A percentile compares a stretch with the other conserved stretches of the same genome.
phyloP scores from a whole-genome alignment of 2,113 vertebrate genomes.

The Tenrec ecaudatus region DNA sequence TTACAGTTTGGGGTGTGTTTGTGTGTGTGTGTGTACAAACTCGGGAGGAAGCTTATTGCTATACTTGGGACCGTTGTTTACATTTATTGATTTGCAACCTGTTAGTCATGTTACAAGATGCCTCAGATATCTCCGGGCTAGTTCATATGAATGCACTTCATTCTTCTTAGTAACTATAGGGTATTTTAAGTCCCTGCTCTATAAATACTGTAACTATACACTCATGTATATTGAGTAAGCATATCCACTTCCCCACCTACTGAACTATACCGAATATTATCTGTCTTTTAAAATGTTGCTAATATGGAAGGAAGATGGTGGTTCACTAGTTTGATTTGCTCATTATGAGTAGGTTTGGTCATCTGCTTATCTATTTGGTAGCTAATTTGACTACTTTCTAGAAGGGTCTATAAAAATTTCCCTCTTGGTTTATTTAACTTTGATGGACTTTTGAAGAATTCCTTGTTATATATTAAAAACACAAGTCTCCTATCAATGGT shows the following conservation, averaged over 20 bases:
- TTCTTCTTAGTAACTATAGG: background rate
- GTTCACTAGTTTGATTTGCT: background rate
- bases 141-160: background rate
- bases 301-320: background rate
- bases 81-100: background rate
- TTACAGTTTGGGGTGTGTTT: background rate
- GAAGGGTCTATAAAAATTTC: background rate
- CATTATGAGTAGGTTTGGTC: background rate
- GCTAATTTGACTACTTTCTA: background rate
- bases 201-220: fast-evolving
- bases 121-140: background rate
- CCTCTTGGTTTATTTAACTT: background rate
- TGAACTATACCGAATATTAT: fast-evolving
- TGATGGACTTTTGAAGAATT: too few relatives aligned
- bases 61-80: background rate
- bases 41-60: background rate
- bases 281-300: background rate
- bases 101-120: background rate
- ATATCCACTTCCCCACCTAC: fast-evolving
- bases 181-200: background rate
- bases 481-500: background rate
- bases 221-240: too few relatives aligned
- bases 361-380: background rate
- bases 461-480: background rate
- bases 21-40: background rate